A percentile compares a stretch with the other conserved stretches of the same genome.
Evolutionary conservation across 2,888 invertebrate species (phyloP).

Genomic region (Morpho deidamia): DNA sequence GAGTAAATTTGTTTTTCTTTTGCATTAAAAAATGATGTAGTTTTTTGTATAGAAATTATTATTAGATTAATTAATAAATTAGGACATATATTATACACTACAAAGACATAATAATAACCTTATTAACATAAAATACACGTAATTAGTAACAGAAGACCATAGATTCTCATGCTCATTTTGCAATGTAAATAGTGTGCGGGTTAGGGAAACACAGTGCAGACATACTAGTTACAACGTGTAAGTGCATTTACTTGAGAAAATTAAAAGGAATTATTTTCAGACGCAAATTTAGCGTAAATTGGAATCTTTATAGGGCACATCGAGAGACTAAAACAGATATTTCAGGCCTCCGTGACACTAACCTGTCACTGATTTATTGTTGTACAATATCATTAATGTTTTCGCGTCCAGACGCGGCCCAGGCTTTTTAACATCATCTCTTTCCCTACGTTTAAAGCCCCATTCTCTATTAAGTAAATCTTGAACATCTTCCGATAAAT

Average conservation of each 20-base stretch:
- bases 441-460: conserved; percentile 92
- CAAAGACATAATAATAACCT: background rate
- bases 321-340: conserved; percentile 53
- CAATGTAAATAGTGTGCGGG: conserved; percentile 53
- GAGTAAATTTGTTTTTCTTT: too few relatives aligned
- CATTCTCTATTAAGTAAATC: conserved; percentile 81
- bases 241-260: conserved; percentile 49
- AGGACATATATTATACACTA: too few relatives aligned
- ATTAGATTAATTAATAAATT: too few relatives aligned
- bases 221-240: conserved; percentile 49
- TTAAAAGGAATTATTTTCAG: conserved; percentile 37
- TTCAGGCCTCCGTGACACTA: conserved; percentile 70
- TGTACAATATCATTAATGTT: conserved; percentile 72
- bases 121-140: conserved; percentile 31
- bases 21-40: too few relatives aligned
- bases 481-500: conserved; percentile 72
- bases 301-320: conserved; percentile 49
- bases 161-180: conserved; percentile 53
- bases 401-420: conserved; percentile 89
- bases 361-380: conserved; percentile 75
- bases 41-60: too few relatives aligned
- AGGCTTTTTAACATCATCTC: conserved; percentile 96
- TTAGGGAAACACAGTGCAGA: conserved; percentile 67
- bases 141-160: conserved; percentile 37
- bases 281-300: conserved; percentile 40